Evolutionary conservation across 2,888 invertebrate species (phyloP), one percentile per base, ranked within the genome.

Genomic region (Lucinisca nassula): DNA sequence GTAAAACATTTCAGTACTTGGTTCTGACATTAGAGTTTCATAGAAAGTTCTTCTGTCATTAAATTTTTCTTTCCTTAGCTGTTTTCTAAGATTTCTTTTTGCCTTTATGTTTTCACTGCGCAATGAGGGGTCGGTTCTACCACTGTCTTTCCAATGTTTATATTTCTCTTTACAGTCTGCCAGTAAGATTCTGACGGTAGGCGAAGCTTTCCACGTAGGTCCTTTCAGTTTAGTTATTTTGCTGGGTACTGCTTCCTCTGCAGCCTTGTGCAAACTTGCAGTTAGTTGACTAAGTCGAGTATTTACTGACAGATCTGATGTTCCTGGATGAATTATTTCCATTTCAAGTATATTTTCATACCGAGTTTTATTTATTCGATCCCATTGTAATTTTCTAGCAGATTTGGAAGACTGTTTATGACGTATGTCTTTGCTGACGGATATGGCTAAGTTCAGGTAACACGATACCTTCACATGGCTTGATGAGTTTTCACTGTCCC

Each of bases 11-110:
- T 79, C 35, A n/a, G 32, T 24, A 1, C 40, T 24, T 10, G 67
- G 79, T 32, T 79, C 67, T n/a, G 58, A 58, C 61, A 78, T 78
- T 24, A 78, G 45, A 35, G 27, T 35, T 35, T 1, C 32, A 61
- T 78, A 79, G 27, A 79, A 40, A 67, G 40, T 10, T 24, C 40
- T 38, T 45, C 49, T 79, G 27, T 35, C 79, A 38, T 6, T 24
- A 40, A 30, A 35, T 1, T 24, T 38, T 58, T 77, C 61, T 37
- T 24, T 37, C 0, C 79, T 67, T 37, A 79, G 37, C 37, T 79
- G 79, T 38, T 73, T 73, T 24, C 73, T 3, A n/a, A 73, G 37
- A 10, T 10, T n/a, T 8, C 37, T 37, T 37, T 73, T 73, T 8
- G 73, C 27, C 38, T 24, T 27, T 40, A 37, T 73, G 4, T 38